Percentiles rank a stretch among this genome's conserved stretches.
Evolutionary conservation across 1,140 invertebrate species (phyloP).

Genomic region (Battus philenor): DNA sequence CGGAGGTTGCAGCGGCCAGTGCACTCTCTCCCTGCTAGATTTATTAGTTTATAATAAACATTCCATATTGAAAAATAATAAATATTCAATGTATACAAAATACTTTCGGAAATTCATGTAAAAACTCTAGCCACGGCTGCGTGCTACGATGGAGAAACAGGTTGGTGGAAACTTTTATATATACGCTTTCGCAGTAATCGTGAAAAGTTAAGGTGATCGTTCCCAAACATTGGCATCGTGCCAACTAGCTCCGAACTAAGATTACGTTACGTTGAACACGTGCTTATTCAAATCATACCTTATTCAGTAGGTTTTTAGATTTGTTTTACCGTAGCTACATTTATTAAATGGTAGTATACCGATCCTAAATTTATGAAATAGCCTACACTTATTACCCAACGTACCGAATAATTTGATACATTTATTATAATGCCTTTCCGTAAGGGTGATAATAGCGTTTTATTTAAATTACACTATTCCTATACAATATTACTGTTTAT

Average conservation of each 20-base stretch:
- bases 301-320: not conserved
- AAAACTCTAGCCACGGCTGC: too few species aligned
- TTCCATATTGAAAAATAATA: too few species aligned
- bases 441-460: constrained; percentile 1
- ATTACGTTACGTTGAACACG: constrained; percentile 4
- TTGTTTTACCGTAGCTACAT: not conserved
- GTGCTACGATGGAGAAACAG: constrained; percentile 14
- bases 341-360: constrained; percentile 13
- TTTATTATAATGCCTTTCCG: constrained; percentile 15
- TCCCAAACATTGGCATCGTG: constrained; percentile 42
- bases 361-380: constrained; percentile 15
- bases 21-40: not conserved
- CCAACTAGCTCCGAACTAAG: constrained; percentile 31
- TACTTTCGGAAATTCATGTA: too few species aligned
- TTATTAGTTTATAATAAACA: not conserved
- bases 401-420: constrained; percentile 12
- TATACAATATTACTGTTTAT: too few species aligned
- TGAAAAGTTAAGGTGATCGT: constrained; percentile 43
- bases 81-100: too few species aligned
- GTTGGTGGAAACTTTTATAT: constrained; percentile 45
- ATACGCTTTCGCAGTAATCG: constrained; percentile 36
- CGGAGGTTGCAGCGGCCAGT: constrained; percentile 26
- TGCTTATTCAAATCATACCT: constrained; percentile 2
- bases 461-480: constrained; percentile 6
- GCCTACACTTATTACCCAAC: constrained; percentile 12